A percentile compares a stretch with the other conserved stretches of the same genome.
Conservation (phyloP, 2,888 invertebrate genomes). For the Chrysolina americana region DNA sequence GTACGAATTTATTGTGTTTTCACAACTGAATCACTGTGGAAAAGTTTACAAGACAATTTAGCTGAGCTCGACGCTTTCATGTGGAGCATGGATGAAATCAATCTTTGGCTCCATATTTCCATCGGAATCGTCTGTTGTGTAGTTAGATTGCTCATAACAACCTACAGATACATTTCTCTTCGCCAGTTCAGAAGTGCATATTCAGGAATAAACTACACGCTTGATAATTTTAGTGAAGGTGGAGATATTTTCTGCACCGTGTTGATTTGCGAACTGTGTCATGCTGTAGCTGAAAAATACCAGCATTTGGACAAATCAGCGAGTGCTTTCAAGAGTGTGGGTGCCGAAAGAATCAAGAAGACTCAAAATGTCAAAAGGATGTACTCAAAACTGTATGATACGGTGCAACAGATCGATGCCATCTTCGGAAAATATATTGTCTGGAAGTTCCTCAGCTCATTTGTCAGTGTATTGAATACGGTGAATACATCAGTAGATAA, state of each 20-base stretch:
- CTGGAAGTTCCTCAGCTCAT: neutral
- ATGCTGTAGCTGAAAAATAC: neutral
- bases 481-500: neutral
- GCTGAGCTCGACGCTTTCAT: neutral
- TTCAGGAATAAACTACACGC: neutral
- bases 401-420: neutral
- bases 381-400: neutral
- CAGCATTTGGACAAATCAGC: neutral
- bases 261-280: neutral
- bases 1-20: neutral
- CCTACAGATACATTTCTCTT: neutral
- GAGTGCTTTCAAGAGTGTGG: neutral
- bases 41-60: neutral
- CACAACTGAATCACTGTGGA: neutral
- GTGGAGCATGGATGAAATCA: neutral
- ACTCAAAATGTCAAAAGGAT: neutral
- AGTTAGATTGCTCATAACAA: neutral
- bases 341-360: neutral
- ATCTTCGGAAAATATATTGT: neutral
- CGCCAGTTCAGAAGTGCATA: neutral
- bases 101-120: neutral
- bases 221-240: neutral
- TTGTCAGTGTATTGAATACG: neutral
- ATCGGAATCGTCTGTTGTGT: neutral
- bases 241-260: neutral